Evolutionary conservation across 2,888 invertebrate species (phyloP).

Genomic region (Agrotis exclamationis): DNA sequence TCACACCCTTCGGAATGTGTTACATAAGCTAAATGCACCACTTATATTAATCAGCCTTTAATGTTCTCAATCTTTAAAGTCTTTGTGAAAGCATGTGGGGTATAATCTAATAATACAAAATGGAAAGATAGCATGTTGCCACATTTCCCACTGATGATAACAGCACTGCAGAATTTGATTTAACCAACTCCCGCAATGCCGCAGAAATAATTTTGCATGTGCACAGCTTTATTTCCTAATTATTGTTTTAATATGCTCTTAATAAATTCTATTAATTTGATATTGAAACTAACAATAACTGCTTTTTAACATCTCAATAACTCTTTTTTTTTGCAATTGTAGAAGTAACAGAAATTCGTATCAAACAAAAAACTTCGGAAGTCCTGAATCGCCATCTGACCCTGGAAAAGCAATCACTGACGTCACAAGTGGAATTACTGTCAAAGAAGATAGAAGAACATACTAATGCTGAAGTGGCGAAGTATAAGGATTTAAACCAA

Average conservation of each 20-base stretch:
- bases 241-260: too few species aligned
- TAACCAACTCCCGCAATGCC: background rate
- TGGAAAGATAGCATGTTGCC: background rate
- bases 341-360: slow-evolving; percentile 74
- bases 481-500: slow-evolving; percentile 73
- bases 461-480: slow-evolving; percentile 70
- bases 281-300: too few species aligned
- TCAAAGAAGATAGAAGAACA: slow-evolving; percentile 74
- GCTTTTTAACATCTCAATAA: background rate
- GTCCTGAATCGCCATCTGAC: slow-evolving; percentile 64
- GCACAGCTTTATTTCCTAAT: too few species aligned
- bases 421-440: slow-evolving; percentile 74
- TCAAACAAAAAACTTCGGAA: slow-evolving; percentile 71
- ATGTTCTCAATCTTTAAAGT: background rate
- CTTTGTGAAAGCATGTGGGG: background rate
- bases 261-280: too few species aligned
- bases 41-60: background rate
- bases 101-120: background rate
- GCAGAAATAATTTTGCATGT: background rate
- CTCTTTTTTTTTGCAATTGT: slow-evolving; percentile 42
- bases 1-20: background rate
- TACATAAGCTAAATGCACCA: background rate
- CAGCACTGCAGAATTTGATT: too few species aligned
- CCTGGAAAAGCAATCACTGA: slow-evolving; percentile 74
- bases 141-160: background rate